Percentiles rank a stretch among this genome's conserved stretches.
These are phyloP conservation scores for Thaumatotibia leucotreta DNA, from an alignment of 1,140 invertebrate species.

Conservation along the genomic window DNA sequence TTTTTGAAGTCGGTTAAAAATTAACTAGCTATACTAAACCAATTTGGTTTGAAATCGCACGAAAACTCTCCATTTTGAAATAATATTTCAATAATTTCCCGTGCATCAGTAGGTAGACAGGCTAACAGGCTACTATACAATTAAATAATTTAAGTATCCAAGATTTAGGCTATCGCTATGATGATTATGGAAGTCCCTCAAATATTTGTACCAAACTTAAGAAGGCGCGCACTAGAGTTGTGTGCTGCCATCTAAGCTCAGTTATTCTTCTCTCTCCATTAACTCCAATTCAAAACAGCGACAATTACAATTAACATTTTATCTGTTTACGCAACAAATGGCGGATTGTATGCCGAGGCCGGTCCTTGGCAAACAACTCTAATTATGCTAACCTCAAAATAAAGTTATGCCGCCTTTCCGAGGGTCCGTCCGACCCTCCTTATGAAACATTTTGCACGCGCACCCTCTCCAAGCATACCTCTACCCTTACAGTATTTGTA, in stretches of 20 bases:
- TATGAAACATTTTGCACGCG: conserved; percentile 53
- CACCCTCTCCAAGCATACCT: conserved; percentile 34
- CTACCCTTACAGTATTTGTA: conserved; percentile 24
- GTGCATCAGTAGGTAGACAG: too few species aligned
- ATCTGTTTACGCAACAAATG: conserved; percentile 25
- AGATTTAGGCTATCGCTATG: too few species aligned
- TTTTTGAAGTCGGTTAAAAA: too few species aligned
- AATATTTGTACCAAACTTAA: not conserved
- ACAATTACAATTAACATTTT: conserved; percentile 35
- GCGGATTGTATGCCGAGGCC: conserved; percentile 41
- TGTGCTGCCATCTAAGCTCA: not conserved
- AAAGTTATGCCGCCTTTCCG: conserved; percentile 70
- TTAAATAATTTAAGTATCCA: too few species aligned
- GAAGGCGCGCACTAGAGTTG: not conserved
- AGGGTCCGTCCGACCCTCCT: conserved; percentile 44
- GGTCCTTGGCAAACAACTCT: conserved; percentile 29
- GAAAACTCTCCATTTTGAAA: too few species aligned
- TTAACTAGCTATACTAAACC: too few species aligned
- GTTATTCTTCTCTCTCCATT: not conserved
- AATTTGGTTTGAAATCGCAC: too few species aligned
- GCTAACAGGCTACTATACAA: too few species aligned
- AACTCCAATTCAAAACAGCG: conserved; percentile 23
- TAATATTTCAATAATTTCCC: too few species aligned
- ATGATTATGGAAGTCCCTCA: too few species aligned
- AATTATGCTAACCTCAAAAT: conserved; percentile 74